These are phyloP conservation scores for Aelia acuminata DNA, from an alignment of 2,888 invertebrate genomes.

Conservation along the genomic window DNA sequence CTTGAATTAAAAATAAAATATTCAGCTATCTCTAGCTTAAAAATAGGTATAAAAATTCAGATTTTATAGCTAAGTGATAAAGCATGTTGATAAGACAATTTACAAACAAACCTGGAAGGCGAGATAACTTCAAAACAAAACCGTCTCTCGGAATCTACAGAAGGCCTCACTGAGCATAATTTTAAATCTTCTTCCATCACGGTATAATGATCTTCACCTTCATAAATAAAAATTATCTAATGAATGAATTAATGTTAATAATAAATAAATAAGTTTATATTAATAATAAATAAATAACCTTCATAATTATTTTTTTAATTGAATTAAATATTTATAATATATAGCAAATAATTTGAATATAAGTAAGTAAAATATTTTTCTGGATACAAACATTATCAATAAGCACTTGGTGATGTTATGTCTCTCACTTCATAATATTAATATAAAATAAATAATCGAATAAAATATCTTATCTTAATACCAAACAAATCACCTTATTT, in stretches of 20 bases:
- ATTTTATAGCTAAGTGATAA: too few relatives aligned
- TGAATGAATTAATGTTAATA: conserved; percentile 56
- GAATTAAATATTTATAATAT: background rate
- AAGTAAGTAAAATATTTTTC: background rate
- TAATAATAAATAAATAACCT: background rate
- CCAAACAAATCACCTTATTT: background rate
- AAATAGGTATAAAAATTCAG: too few relatives aligned
- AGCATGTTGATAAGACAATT: background rate
- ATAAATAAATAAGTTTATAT: background rate
- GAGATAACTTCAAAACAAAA: conserved; percentile 97
- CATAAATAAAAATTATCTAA: background rate
- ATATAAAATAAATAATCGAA: background rate
- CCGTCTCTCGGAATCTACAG: conserved; percentile 88
- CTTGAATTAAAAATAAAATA: too few relatives aligned
- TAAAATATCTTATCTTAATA: background rate
- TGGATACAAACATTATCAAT: background rate
- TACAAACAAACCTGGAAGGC: conserved; percentile 81
- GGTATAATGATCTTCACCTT: conserved; percentile 86
- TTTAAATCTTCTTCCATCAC: conserved; percentile 98
- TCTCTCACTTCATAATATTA: background rate
- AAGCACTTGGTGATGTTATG: background rate
- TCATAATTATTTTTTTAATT: background rate
- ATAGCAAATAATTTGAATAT: background rate
- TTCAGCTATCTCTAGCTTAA: too few relatives aligned
- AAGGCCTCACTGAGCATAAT: conserved; percentile 93